Evolutionary conservation across 2,888 invertebrate species (phyloP), one percentile per base, ranked within the genome.

Genomic region (Coremacera marginata): DNA sequence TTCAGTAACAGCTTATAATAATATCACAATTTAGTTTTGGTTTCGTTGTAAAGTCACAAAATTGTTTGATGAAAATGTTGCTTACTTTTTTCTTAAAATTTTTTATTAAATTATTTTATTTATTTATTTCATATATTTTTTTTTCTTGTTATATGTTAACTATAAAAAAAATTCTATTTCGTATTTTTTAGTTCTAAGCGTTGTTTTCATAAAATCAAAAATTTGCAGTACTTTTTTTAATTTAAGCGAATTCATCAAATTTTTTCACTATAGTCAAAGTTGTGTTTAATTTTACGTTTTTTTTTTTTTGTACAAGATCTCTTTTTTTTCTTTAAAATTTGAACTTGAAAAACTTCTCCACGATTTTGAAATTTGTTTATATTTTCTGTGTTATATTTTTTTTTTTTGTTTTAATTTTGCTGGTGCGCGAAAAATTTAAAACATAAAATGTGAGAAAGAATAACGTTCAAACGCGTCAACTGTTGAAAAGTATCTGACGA

Each of bases 401-500:
- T 19, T 22, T 22, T 16, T 22, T 22, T 19, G 8, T 22, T 55
- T 55, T 52, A 8, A n/a, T 19, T 55, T 55, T 55, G 22, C 44
- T 44, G 1, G 44, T 44, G 44, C 44, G 44, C 11, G 14, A 44
- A 44, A 44, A 44, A 11, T 14, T 44, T 27, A 27, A 60, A 60
- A 60, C 7, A 27, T 68, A 68, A 25, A 22, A 68, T 11, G 31
- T 25, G 25, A 51, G 44, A 25, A 22, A 31, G 44, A 57, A 60
- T 8, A 79, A 84, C 81, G 84, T 85, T 83, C 82, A 81, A 81
- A 82, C 84, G 85, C 85, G 84, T 78, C 82, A 82, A 85, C 83
- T 82, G 79, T 81, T 81, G 83, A 82, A 85, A 83, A 83, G 85
- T 85, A 84, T 86, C 85, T 85, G 84, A 83, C 80, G 79, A 79